Evolutionary conservation across 64 coral and sea anemone species (phyloP).

Genomic region (Platygyra sinensis): DNA sequence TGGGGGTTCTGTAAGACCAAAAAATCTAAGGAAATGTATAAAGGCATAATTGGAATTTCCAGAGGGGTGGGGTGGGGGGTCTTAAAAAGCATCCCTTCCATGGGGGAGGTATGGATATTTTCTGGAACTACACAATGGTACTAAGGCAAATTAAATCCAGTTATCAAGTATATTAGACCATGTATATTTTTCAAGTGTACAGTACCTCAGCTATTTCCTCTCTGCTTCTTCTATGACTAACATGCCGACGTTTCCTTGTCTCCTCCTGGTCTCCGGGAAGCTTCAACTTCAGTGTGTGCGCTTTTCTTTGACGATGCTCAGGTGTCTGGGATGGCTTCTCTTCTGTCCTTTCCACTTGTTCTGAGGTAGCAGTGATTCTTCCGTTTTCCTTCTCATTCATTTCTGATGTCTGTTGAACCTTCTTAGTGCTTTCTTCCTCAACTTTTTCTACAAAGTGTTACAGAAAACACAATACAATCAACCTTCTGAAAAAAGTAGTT

Average conservation of each 20-base stretch:
- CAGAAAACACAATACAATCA: no score
- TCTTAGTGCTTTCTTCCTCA: slow-evolving; percentile 40
- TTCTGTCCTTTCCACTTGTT: background rate
- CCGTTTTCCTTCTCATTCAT: background rate
- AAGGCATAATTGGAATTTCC: no score
- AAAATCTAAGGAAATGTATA: no score
- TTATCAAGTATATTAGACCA: no score
- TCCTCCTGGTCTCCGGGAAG: background rate
- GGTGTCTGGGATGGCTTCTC: background rate
- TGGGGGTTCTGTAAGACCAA: no score
- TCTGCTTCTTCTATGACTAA: background rate
- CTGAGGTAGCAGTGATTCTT: background rate
- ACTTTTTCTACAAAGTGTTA: slow-evolving; percentile 30
- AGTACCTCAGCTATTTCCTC: slow-evolving; percentile 30
- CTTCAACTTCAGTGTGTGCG: slow-evolving; percentile 2
- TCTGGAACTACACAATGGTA: no score
- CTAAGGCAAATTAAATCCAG: no score
- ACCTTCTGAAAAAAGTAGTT: no score
- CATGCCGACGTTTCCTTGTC: slow-evolving; percentile 15
- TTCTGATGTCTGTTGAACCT: background rate
- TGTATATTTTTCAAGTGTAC: no score
- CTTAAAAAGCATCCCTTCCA: no score
- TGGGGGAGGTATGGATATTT: no score
- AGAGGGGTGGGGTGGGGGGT: no score
- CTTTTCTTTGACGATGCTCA: background rate